phyloP scores from a whole-genome alignment of 2,888 invertebrate species.

The Chrysotoxum bicinctum region DNA sequence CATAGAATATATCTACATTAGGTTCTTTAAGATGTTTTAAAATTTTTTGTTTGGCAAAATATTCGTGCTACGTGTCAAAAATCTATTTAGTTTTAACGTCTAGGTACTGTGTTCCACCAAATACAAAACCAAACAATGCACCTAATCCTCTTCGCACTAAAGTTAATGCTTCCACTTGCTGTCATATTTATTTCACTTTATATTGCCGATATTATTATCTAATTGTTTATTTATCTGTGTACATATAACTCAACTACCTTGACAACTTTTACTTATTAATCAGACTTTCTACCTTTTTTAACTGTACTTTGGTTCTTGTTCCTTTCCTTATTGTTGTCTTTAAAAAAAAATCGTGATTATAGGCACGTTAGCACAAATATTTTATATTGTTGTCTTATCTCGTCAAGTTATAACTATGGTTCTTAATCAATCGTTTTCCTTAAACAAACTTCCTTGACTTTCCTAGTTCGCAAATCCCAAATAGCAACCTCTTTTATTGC shows the following conservation, averaged over 20 bases:
- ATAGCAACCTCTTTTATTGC: not conserved
- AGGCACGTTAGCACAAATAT: conserved; percentile 2
- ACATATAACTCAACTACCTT: not conserved
- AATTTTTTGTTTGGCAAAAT: too few species aligned
- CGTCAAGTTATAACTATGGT: not conserved
- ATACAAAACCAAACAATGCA: too few species aligned
- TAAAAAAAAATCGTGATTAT: not conserved
- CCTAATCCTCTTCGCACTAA: not conserved
- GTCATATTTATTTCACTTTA: too few species aligned
- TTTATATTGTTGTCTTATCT: conserved; percentile 19
- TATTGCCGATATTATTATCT: not conserved
- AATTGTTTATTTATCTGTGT: not conserved
- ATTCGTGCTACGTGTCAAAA: too few species aligned
- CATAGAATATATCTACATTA: too few species aligned
- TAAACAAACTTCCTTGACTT: not conserved
- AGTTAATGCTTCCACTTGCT: not conserved
- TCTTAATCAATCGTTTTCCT: not conserved
- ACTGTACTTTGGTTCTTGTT: conserved; percentile 13
- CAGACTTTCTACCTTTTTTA: not conserved
- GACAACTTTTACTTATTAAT: not conserved
- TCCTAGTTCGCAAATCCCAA: not conserved
- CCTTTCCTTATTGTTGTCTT: not conserved
- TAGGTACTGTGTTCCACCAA: too few species aligned
- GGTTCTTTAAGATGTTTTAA: too few species aligned
- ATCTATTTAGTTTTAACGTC: too few species aligned